Evolutionary conservation across 1,140 invertebrate species (phyloP).

Genomic region (Drosophila miranda): DNA sequence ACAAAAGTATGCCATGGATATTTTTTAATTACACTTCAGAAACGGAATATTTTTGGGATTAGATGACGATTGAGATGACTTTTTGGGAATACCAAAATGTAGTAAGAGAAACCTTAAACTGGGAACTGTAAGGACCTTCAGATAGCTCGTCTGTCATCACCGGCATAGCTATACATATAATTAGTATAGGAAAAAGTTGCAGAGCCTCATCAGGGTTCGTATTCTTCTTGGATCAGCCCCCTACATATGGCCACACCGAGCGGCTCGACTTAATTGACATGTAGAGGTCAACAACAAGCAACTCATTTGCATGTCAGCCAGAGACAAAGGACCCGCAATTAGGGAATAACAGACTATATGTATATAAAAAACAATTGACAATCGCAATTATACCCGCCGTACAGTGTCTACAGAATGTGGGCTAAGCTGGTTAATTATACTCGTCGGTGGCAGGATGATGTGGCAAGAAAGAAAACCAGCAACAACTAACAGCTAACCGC

Average conservation of each 20-base stretch:
- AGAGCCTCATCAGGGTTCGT: conserved; percentile 14
- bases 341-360: conserved; percentile 27
- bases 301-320: conserved; percentile 55
- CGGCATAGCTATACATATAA: not conserved
- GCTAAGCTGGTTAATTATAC: conserved; percentile 55
- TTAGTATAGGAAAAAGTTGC: conserved; percentile 1
- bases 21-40: conserved; percentile 5
- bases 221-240: conserved; percentile 26
- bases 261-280: conserved; percentile 37
- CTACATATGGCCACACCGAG: conserved; percentile 2
- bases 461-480: conserved; percentile 9
- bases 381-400: not conserved
- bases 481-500: conserved; percentile 26
- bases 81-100: not conserved
- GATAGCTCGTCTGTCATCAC: conserved; percentile 6
- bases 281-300: conserved; percentile 54
- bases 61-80: not conserved
- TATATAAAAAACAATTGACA: conserved; percentile 23
- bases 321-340: conserved; percentile 37
- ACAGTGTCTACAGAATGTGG: not conserved
- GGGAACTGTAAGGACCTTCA: too few species aligned
- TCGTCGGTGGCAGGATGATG: conserved; percentile 29
- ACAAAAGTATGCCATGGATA: not conserved
- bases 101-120: too few species aligned
- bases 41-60: too few species aligned